A percentile compares a stretch with the other conserved stretches of the same genome.
Evolutionary conservation across 2,113 vertebrate species (phyloP).

Genomic region (Cettia cetti): DNA sequence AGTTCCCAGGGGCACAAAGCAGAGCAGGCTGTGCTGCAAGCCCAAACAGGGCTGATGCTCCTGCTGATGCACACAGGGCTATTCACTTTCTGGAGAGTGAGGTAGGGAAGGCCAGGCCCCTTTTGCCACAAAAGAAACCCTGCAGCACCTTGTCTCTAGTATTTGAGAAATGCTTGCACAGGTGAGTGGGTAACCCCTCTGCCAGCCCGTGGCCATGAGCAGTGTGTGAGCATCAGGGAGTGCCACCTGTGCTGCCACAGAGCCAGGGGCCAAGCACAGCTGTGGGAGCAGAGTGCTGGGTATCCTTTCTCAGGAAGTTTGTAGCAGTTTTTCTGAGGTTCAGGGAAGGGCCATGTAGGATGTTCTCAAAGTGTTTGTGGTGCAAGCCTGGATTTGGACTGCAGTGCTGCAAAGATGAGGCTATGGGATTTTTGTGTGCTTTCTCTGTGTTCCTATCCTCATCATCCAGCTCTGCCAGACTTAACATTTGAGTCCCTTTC

Average conservation of each 20-base stretch:
- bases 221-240: neutral
- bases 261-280: neutral
- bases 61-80: neutral
- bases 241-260: rapidly evolving
- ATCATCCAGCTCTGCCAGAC: neutral
- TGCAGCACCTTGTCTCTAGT: neutral
- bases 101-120: neutral
- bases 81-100: rapidly evolving
- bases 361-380: neutral
- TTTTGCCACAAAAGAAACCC: neutral
- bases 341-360: neutral
- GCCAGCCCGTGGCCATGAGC: rapidly evolving
- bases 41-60: neutral
- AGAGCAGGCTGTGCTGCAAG: neutral
- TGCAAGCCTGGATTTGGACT: neutral
- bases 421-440: neutral
- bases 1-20: neutral
- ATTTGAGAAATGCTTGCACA: neutral
- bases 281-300: rapidly evolving
- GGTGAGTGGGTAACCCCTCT: neutral
- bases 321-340: neutral
- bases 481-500: neutral
- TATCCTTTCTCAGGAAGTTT: too few species aligned
- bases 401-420: neutral
- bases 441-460: neutral